Base-by-base conservation (phyloP, 2,888 invertebrate genomes). In the Allacma fusca region DNA sequence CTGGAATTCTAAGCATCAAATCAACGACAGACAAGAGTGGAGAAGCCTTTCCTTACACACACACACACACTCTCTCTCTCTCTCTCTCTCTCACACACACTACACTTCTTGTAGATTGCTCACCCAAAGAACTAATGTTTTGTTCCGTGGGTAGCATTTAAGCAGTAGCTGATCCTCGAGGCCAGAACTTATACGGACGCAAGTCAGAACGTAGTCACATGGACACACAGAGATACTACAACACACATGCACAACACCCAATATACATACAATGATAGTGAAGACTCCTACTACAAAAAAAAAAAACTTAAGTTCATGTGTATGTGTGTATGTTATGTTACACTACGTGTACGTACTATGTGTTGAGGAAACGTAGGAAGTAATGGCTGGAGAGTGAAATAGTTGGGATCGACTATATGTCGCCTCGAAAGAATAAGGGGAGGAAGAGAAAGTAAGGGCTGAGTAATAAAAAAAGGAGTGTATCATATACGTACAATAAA, bases 1-100 rank as follows among this genome's bases (percentile, higher is more conserved):
- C 28, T 65, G 65, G 70, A 70, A 70, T 70, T 70, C 50, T 26
- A 24, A 50, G 70, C 19, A 70, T 50, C 70, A 70, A 70, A 70
- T 70, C 70, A 24, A 50, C 24, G 70, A 40, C 9, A 43, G 26
- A 21, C 24, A 40, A 69, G 59, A 29, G 34, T 57, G 12, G 29
- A 59, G 50, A 50, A 40, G 50, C 19, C 26, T 65, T 65, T 65
- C 65, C 21, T 26, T 62, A 13, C 50, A 50, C 57, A 7, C 57
- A 4, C n/a, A 7, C 57, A 7, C 57, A 23, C 34, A 34, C 34
- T 21, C 62, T 21, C 57, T 57, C 57, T 23, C n/a, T 57, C 57
- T 57, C 57, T 4, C 34, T 5, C 34, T 21, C 62, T 21, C 23
- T 21, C 62, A 34, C 50, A 50, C 50, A 50, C 50, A 50, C 50